Conservation (phyloP, 2,888 invertebrate genomes). For the Pammene aurita region DNA sequence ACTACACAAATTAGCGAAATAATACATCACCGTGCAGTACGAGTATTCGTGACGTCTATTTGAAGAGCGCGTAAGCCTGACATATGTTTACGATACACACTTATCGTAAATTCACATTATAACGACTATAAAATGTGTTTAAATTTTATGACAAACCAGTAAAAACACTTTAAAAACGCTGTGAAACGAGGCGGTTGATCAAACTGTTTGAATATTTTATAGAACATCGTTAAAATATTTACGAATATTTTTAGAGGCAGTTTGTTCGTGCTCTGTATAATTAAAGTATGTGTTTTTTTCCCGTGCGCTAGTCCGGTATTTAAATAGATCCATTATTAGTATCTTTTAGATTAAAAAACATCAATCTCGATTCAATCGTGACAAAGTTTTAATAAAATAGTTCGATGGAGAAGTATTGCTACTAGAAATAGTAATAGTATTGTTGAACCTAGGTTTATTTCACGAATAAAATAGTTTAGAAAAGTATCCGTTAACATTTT, state of each 20-base stretch:
- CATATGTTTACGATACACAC: slow-evolving; percentile 65
- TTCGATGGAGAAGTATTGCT: too few relatives aligned
- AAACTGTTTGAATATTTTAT: slow-evolving; percentile 18
- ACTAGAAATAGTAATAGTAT: too few relatives aligned
- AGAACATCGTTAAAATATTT: slow-evolving; percentile 5
- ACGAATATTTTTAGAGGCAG: slow-evolving; percentile 6
- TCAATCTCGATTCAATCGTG: too few relatives aligned
- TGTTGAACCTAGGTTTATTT: too few relatives aligned
- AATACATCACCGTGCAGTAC: slow-evolving; percentile 39
- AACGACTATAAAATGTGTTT: slow-evolving; percentile 24
- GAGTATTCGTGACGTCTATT: slow-evolving; percentile 65
- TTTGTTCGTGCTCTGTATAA: neutral
- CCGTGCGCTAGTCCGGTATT: neutral
- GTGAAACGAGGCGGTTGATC: slow-evolving; percentile 5
- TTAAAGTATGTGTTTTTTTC: neutral
- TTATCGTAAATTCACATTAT: slow-evolving; percentile 71
- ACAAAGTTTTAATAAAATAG: too few relatives aligned
- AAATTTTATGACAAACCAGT: slow-evolving; percentile 38
- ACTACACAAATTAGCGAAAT: neutral
- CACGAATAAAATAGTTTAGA: too few relatives aligned
- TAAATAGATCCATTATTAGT: too few relatives aligned
- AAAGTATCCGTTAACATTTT: too few relatives aligned
- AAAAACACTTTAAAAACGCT: slow-evolving; percentile 19
- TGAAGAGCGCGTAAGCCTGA: slow-evolving; percentile 67
- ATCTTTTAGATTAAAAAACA: too few relatives aligned